Base-by-base conservation (phyloP, 2,797 vertebrate species). In the Mycteria americana region DNA sequence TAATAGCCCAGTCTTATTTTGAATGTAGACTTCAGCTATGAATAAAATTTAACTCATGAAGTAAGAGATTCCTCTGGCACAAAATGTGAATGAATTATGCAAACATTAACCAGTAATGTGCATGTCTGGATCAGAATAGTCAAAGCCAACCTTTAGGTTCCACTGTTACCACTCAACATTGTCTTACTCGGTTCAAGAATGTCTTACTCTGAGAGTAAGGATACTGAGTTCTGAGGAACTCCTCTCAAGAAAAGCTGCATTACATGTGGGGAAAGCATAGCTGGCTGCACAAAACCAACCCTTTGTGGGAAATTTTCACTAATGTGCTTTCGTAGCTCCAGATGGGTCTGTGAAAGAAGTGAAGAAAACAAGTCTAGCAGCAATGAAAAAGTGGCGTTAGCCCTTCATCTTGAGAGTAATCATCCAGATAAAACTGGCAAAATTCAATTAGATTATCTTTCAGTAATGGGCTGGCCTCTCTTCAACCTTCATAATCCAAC, bases 31-130 rank as follows among this genome's bases (percentile, higher is more conserved):
- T 95, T 91, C 72, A 95, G 48, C 87, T 90, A 92, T 92, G 95
- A 96, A 91, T 93, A 94, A 96, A 92, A 95, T 93, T 96, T 95
- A 94, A 92, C 85, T 95, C 30, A 1, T 63, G 85, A 94, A 94
- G 91, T 82, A 75, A 91, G 76, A 93, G 88, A 88, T 78, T 92
- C 18, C 62, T 82, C 60, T 93, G 85, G 83, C 67, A 93, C 35
- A 73, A 78, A 88, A 63, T 39, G 15, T 39, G 51, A 93, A 86
- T 85, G 81, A 86, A 89, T 95, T 91, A 90, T 84, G 74, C 75
- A 88, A 90, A 85, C 7, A 0, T 64, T 78, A 74, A 77, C 76
- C n/a, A 46, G 21, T 77, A 64, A 74, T 54, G 39, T 88, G 10
- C 9, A 22, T 33, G 24, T 60, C 85, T 76, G 46, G 51, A 37